phyloP scores from a whole-genome alignment of 2,888 invertebrate genomes.

The Sarcophaga rosellei region DNA sequence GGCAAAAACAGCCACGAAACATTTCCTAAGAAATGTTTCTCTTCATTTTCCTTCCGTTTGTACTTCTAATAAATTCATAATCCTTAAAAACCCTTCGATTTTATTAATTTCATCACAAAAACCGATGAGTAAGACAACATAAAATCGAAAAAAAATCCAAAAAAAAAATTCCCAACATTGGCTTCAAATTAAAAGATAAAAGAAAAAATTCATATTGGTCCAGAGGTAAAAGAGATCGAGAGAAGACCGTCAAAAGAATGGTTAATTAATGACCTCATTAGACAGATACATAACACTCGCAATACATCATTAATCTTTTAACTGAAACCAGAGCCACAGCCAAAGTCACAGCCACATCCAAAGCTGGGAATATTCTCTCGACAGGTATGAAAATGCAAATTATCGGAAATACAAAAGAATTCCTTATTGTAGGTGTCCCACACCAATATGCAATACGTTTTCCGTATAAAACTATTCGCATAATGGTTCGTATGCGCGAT shows the following conservation, averaged over 20 bases:
- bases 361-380: conserved; percentile 51
- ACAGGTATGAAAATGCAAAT: conserved; percentile 59
- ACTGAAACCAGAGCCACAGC: conserved; percentile 48
- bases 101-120: background rate
- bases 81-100: background rate
- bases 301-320: conserved; percentile 70
- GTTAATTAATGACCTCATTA: conserved; percentile 73
- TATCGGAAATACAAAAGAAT: conserved; percentile 38
- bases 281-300: conserved; percentile 71
- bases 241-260: conserved; percentile 51
- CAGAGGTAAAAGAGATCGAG: too few species aligned
- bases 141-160: conserved; percentile 30
- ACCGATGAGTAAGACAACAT: conserved; percentile 19
- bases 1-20: background rate
- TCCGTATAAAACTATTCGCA: too few species aligned
- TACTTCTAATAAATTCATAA: too few species aligned
- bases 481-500: too few species aligned
- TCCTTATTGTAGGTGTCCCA: conserved; percentile 48
- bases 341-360: background rate
- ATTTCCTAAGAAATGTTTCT: background rate
- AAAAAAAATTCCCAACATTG: background rate
- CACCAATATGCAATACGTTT: background rate
- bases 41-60: too few species aligned
- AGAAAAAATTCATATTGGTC: background rate
- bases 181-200: background rate